Evolutionary conservation across 2,113 vertebrate species (phyloP).

Genomic region (Athene noctua): DNA sequence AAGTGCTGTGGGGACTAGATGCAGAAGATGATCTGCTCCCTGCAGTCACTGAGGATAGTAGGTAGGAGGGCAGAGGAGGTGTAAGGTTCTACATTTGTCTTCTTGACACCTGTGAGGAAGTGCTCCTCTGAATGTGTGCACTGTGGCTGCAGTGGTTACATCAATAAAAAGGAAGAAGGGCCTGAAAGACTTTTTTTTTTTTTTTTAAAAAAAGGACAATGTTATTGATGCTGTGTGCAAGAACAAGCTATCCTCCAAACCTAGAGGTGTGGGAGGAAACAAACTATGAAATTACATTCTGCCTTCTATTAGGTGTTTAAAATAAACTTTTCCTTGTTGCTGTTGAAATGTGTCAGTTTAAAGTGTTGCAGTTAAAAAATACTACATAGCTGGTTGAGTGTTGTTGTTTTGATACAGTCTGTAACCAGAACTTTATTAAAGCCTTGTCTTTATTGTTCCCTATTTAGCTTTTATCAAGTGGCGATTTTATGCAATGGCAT

Average conservation of each 20-base stretch:
- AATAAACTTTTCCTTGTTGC: neutral
- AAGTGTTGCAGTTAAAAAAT: neutral
- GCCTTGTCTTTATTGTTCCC: slow-evolving; percentile 6
- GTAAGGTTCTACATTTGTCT: neutral
- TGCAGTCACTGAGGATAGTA: neutral
- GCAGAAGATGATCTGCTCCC: neutral
- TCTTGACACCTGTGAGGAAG: neutral
- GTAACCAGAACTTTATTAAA: neutral
- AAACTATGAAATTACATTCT: neutral
- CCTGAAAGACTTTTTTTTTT: neutral
- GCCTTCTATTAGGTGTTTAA: neutral
- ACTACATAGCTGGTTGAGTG: neutral
- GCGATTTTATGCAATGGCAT: slow-evolving; percentile 92
- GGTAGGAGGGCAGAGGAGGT: neutral
- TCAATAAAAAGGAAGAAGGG: neutral
- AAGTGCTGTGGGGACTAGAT: neutral
- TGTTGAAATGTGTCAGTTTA: neutral
- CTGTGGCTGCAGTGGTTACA: neutral
- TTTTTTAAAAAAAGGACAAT: neutral
- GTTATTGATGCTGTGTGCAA: neutral
- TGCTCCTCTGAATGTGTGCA: neutral
- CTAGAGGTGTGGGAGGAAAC: neutral
- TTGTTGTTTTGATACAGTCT: neutral
- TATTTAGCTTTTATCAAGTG: slow-evolving; percentile 78
- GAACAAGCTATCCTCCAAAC: neutral